Conservation (phyloP, 2,888 invertebrate species). For the Clostera curtula region DNA sequence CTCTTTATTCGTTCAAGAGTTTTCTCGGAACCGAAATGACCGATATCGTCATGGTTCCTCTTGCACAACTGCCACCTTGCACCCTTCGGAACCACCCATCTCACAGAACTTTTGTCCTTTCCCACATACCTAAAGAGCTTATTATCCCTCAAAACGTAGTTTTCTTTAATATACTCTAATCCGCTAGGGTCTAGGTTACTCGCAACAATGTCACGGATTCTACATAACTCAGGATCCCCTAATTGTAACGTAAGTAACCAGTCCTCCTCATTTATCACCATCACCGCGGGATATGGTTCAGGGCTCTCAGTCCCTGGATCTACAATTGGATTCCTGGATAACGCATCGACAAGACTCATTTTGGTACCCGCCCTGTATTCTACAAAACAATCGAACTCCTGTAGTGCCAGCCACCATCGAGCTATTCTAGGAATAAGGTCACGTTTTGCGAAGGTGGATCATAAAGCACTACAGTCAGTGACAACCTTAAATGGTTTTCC, state of each 20-base stretch:
- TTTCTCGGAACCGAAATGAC: slow-evolving; percentile 6
- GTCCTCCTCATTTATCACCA: slow-evolving; percentile 2
- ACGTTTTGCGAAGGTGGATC: slow-evolving; percentile 12
- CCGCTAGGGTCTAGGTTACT: background rate
- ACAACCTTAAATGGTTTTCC: slow-evolving; percentile 11
- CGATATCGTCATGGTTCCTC: slow-evolving; percentile 5
- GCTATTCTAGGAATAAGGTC: slow-evolving; percentile 14
- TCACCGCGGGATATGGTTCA: too few species aligned
- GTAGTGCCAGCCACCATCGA: slow-evolving; percentile 12
- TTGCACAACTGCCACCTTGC: slow-evolving; percentile 4
- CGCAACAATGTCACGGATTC: background rate
- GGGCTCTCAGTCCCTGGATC: background rate
- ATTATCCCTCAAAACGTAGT: slow-evolving; percentile 1
- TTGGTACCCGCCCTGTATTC: slow-evolving; percentile 4
- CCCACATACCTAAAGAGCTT: slow-evolving; percentile 1
- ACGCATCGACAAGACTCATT: slow-evolving; percentile 7
- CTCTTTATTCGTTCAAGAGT: slow-evolving; percentile 2
- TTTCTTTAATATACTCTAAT: slow-evolving; percentile 1
- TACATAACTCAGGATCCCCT: slow-evolving; percentile 1
- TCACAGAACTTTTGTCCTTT: background rate
- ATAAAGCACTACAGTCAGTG: slow-evolving; percentile 13
- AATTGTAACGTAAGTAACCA: slow-evolving; percentile 4
- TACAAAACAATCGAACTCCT: slow-evolving; percentile 5
- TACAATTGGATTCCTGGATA: slow-evolving; percentile 3
- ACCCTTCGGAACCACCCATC: slow-evolving; percentile 4